These are phyloP conservation scores for Daboia siamensis DNA, from an alignment of 2,113 vertebrate genomes.

Conservation along the genomic window DNA sequence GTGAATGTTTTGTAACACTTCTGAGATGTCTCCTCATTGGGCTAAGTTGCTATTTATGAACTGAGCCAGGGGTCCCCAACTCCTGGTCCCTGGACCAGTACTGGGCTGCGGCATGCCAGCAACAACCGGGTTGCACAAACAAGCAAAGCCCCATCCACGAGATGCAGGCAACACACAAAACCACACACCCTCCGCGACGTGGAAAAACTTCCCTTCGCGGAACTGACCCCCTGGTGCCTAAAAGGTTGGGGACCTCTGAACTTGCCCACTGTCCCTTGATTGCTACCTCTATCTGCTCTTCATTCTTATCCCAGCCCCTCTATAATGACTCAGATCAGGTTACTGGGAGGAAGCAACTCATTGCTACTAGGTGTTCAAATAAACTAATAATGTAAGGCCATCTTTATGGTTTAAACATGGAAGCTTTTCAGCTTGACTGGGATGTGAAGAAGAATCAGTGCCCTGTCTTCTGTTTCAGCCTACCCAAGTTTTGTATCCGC, in stretches of 20 bases:
- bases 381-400: not conserved
- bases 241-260: too few relatives aligned
- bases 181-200: too few relatives aligned
- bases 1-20: not conserved
- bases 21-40: not conserved
- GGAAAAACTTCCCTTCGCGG: too few relatives aligned
- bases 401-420: accelerated
- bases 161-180: too few relatives aligned
- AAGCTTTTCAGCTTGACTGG: accelerated
- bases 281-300: not conserved
- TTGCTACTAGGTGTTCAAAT: not conserved
- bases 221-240: too few relatives aligned
- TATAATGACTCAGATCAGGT: not conserved
- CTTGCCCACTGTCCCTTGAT: not conserved
- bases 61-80: not conserved
- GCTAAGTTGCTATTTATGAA: not conserved
- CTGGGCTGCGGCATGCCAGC: too few relatives aligned
- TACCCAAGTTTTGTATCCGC: conserved; percentile 39
- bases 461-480: conserved; percentile 38
- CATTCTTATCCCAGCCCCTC: not conserved
- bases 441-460: not conserved
- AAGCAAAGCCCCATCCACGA: too few relatives aligned
- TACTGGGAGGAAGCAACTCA: not conserved
- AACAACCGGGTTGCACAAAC: too few relatives aligned
- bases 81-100: too few relatives aligned